phyloP scores from a whole-genome alignment of 2,113 vertebrate genomes.

The Nothocercus nigrocapillus region DNA sequence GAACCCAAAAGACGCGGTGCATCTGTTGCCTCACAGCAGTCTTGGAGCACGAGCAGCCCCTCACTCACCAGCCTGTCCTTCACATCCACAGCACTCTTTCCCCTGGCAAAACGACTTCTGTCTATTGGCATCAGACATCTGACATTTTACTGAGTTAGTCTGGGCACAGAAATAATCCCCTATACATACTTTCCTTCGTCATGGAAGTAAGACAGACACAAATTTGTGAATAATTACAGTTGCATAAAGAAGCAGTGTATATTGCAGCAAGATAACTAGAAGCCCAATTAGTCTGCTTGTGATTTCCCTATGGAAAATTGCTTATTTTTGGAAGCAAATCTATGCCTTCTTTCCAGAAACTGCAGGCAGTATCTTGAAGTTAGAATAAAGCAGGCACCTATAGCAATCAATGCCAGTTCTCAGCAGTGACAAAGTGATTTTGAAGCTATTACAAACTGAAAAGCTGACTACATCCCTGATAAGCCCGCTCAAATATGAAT shows the following conservation, averaged over 20 bases:
- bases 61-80: neutral
- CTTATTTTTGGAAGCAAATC: neutral
- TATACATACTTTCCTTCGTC: neutral
- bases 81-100: neutral
- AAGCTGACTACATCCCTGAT: neutral
- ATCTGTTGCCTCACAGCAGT: neutral
- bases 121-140: neutral
- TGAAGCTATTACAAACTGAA: neutral
- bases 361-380: neutral
- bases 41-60: neutral
- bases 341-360: neutral
- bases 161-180: neutral
- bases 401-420: neutral
- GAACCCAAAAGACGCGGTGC: neutral
- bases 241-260: neutral
- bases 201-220: neutral
- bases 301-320: neutral
- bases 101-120: neutral
- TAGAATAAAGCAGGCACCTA: neutral
- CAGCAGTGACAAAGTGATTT: neutral
- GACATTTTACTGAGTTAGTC: neutral
- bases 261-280: neutral
- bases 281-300: neutral
- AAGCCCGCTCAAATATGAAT: neutral
- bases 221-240: neutral